These are phyloP conservation scores for Oscheius sp. DNA, from an alignment of 2,888 invertebrate species.

Conservation along the genomic window DNA sequence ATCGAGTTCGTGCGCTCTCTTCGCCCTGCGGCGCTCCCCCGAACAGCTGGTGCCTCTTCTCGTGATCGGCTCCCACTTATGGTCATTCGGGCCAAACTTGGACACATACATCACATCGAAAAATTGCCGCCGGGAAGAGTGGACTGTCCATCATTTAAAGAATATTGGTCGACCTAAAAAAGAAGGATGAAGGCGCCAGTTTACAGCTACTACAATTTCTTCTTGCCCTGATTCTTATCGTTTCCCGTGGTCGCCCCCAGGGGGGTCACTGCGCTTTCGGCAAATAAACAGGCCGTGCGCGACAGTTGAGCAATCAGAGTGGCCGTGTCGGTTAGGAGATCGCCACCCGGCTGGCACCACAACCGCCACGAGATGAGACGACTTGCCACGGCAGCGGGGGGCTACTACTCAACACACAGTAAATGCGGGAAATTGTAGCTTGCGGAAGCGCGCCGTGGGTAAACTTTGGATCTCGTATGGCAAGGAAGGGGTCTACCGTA, in stretches of 20 bases:
- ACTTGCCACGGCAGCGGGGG: no score
- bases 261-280: constrained; percentile 36
- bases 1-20: constrained; percentile 18
- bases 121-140: neutral
- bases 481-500: no score
- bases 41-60: neutral
- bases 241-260: neutral
- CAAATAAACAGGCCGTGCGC: constrained; percentile 32
- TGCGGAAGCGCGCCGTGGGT: no score
- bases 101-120: neutral
- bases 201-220: no score
- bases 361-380: no score
- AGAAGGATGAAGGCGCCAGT: neutral
- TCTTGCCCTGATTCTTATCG: neutral
- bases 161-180: neutral
- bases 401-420: no score
- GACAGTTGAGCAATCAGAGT: constrained; percentile 35
- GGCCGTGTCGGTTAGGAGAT: constrained; percentile 9
- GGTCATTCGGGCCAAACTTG: neutral
- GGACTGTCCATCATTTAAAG: neutral
- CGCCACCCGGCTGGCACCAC: constrained; percentile 29
- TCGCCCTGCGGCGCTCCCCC: neutral
- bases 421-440: no score
- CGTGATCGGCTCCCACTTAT: constrained; percentile 16
- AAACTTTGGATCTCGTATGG: no score